Evolutionary conservation across 2,797 vertebrate species (phyloP).

Genomic region (Eulemur mongoz): DNA sequence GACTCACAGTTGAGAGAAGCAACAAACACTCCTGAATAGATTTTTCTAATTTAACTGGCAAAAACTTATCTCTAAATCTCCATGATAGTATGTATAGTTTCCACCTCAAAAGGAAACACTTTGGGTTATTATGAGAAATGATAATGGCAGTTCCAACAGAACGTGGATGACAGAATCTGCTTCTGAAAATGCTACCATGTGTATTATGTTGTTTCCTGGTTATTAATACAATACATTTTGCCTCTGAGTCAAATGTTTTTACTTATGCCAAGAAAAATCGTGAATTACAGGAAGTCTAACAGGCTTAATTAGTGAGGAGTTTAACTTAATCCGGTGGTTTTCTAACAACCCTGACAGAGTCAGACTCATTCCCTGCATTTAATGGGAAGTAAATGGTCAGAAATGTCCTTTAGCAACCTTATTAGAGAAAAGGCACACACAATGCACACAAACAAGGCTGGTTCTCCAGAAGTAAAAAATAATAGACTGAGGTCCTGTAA

Average conservation of each 20-base stretch:
- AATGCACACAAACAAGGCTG: constrained; percentile 67
- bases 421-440: constrained; percentile 63
- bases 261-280: constrained; percentile 61
- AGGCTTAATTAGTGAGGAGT: constrained; percentile 74
- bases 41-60: constrained; percentile 50
- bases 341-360: constrained; percentile 71
- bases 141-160: constrained; percentile 32
- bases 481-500: constrained; percentile 71
- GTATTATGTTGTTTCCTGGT: constrained; percentile 53
- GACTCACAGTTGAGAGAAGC: constrained; percentile 25
- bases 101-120: constrained; percentile 43
- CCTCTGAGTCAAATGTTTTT: constrained; percentile 64
- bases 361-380: constrained; percentile 67
- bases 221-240: constrained; percentile 63
- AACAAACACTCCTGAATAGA: constrained; percentile 39
- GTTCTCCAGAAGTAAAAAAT: constrained; percentile 73
- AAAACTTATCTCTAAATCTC: constrained; percentile 29
- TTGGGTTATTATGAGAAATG: constrained; percentile 22
- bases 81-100: neutral
- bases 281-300: constrained; percentile 76
- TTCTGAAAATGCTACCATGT: constrained; percentile 51
- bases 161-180: neutral
- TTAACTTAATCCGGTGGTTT: constrained; percentile 77
- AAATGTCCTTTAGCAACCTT: constrained; percentile 52
- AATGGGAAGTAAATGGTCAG: constrained; percentile 79